Conservation (phyloP, 1,140 invertebrate genomes). For the Drosophila tani region DNA sequence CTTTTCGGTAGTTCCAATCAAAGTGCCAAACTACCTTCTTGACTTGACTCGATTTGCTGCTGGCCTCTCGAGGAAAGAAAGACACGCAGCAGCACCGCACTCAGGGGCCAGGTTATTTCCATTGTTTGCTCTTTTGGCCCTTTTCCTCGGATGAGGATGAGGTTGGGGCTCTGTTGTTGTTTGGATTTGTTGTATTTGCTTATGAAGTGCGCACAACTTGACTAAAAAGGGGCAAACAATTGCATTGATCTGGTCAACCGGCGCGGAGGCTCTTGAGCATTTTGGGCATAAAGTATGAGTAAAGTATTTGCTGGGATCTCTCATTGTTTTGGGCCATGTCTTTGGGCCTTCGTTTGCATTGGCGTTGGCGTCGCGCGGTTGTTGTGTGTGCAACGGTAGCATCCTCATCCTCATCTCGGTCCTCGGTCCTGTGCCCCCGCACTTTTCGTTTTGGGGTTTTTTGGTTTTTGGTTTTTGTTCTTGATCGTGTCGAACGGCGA, state of each 20-base stretch:
- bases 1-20: slow-evolving; percentile 72
- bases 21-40: slow-evolving; percentile 71
- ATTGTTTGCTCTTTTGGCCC: slow-evolving; percentile 80
- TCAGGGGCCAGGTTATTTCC: slow-evolving; percentile 56
- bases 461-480: slow-evolving; percentile 69
- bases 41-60: slow-evolving; percentile 31
- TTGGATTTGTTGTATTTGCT: slow-evolving; percentile 76
- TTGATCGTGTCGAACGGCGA: slow-evolving; percentile 85
- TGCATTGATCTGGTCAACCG: slow-evolving; percentile 75
- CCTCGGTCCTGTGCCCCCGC: slow-evolving; percentile 44
- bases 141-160: slow-evolving; percentile 31
- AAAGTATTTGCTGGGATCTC: slow-evolving; percentile 69
- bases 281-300: slow-evolving; percentile 83
- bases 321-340: slow-evolving; percentile 79
- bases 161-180: slow-evolving; percentile 21
- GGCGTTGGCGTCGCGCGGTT: slow-evolving; percentile 58
- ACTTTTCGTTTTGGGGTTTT: slow-evolving; percentile 51
- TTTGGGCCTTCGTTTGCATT: slow-evolving; percentile 59
- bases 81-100: slow-evolving; percentile 28
- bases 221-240: slow-evolving; percentile 83
- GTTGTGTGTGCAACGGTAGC: slow-evolving; percentile 66
- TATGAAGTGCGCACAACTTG: slow-evolving; percentile 82
- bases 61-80: slow-evolving; percentile 16
- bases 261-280: slow-evolving; percentile 50
- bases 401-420: slow-evolving; percentile 51